phyloP scores from a whole-genome alignment of 2,888 invertebrate genomes.

The Lasioglossum pauxillum region DNA sequence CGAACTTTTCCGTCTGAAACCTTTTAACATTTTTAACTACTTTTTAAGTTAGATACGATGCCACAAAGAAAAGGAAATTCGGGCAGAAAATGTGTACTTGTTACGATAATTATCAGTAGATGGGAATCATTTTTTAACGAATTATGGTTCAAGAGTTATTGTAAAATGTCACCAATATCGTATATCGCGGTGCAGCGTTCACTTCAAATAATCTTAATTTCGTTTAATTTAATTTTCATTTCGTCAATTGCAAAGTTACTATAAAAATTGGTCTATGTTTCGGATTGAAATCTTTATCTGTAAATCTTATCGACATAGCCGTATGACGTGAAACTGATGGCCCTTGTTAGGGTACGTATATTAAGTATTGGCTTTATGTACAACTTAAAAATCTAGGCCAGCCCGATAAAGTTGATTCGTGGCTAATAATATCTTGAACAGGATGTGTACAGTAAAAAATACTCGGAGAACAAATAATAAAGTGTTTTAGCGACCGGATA shows the following conservation, averaged over 20 bases:
- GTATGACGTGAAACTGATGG: not conserved
- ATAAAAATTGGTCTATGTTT: not conserved
- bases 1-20: not conserved
- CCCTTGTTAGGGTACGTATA: not conserved
- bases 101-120: too few species aligned
- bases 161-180: too few species aligned
- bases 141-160: too few species aligned
- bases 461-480: not conserved
- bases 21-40: not conserved
- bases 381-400: constrained; percentile 4
- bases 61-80: too few species aligned
- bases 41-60: not conserved
- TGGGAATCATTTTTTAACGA: too few species aligned
- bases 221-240: too few species aligned
- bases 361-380: constrained; percentile 3
- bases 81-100: too few species aligned
- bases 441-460: not conserved
- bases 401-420: not conserved
- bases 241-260: too few species aligned
- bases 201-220: too few species aligned
- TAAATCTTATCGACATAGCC: not conserved
- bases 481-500: too few species aligned
- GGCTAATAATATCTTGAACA: not conserved
- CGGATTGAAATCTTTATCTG: not conserved
- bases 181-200: too few species aligned